Percentiles rank a stretch among this genome's conserved stretches.
Conservation (phyloP, 2,888 invertebrate species). For the Myopa tessellatipennis region DNA sequence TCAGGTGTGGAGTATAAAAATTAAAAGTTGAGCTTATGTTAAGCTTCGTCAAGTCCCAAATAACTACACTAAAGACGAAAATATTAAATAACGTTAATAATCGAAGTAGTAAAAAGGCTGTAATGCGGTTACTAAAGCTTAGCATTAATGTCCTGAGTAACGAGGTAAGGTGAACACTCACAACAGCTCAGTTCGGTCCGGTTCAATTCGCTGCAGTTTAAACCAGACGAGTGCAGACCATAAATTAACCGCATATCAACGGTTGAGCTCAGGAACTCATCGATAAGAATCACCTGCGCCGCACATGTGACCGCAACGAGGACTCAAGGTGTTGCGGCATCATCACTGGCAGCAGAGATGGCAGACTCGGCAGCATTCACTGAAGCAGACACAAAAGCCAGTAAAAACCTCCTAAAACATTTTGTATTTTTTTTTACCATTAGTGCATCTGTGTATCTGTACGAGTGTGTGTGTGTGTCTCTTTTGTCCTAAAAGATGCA, state of each 20-base stretch:
- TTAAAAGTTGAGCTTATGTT: too few species aligned
- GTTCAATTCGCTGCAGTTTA: not conserved
- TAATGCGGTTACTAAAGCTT: too few species aligned
- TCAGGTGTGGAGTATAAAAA: too few species aligned
- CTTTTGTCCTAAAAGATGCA: constrained; percentile 12
- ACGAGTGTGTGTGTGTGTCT: too few species aligned
- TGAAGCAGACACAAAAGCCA: constrained; percentile 3
- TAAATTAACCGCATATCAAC: constrained; percentile 8
- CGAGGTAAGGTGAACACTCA: too few species aligned
- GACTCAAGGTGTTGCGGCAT: not conserved
- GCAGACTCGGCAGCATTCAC: not conserved
- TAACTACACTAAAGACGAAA: too few species aligned
- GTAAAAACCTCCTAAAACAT: constrained; percentile 13
- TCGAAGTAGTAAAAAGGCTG: too few species aligned
- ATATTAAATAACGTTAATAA: too few species aligned
- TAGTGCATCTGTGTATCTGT: not conserved
- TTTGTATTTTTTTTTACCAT: not conserved
- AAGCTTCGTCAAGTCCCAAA: too few species aligned
- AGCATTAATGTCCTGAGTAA: too few species aligned
- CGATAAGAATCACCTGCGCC: constrained; percentile 33
- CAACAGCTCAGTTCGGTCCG: too few species aligned
- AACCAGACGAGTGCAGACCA: not conserved
- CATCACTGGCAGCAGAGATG: not conserved
- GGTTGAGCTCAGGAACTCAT: not conserved
- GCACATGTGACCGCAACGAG: constrained; percentile 22